phyloP scores from a whole-genome alignment of 2,113 vertebrate genomes.

The Microtus montanus region DNA sequence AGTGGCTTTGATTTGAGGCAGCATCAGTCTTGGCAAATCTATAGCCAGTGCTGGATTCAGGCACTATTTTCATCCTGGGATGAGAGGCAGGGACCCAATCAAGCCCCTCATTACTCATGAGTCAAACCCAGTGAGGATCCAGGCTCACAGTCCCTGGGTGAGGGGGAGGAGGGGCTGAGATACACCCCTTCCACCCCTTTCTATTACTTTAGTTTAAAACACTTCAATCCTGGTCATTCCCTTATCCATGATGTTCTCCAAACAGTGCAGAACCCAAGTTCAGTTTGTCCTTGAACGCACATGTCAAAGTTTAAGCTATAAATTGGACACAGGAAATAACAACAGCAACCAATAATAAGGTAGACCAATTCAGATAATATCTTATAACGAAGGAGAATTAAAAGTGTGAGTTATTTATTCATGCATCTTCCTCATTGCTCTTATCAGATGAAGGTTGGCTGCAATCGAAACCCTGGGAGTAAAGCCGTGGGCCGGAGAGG shows the following conservation, averaged over 20 bases:
- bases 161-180: rapidly evolving
- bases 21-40: rapidly evolving
- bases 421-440: not conserved
- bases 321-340: not conserved
- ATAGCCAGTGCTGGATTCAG: rapidly evolving
- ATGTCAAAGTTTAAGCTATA: not conserved
- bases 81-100: not conserved
- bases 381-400: not conserved
- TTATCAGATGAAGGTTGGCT: not conserved
- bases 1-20: not conserved
- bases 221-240: not conserved
- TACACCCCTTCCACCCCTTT: rapidly evolving
- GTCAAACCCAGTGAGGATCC: too few species aligned
- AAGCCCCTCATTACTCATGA: not conserved
- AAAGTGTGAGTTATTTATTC: not conserved
- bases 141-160: not conserved
- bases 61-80: rapidly evolving
- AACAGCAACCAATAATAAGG: not conserved
- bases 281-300: not conserved
- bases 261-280: too few species aligned
- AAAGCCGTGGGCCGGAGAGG: rapidly evolving
- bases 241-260: not conserved
- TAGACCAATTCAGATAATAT: not conserved
- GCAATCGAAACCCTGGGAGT: not conserved
- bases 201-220: not conserved